phyloP scores from a whole-genome alignment of 2,888 invertebrate species.

The Protophormia terraenovae region DNA sequence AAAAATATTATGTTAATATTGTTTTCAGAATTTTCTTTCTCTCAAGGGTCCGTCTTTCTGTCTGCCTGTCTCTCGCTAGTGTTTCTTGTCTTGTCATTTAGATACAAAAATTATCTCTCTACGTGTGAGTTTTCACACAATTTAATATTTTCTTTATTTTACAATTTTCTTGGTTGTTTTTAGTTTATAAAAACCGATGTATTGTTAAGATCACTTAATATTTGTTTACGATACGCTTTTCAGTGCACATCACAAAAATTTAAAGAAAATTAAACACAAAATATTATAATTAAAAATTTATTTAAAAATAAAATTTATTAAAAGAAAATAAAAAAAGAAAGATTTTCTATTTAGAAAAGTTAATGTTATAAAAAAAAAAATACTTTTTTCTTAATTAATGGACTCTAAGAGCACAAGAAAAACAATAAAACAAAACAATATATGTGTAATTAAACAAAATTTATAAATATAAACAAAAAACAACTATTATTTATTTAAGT shows the following conservation, averaged over 20 bases:
- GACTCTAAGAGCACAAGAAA: background rate
- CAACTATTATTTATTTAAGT: conserved; percentile 33
- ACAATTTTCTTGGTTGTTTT: background rate
- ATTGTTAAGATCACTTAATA: conserved; percentile 59
- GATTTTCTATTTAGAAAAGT: background rate
- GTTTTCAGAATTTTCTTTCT: conserved; percentile 50
- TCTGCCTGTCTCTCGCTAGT: too few species aligned
- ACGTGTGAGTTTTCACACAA: conserved; percentile 40
- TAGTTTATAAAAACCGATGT: conserved; percentile 58
- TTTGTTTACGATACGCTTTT: conserved; percentile 63
- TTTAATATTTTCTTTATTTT: background rate
- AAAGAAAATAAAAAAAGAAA: background rate
- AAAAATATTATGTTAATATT: conserved; percentile 18
- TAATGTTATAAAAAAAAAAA: conserved; percentile 10
- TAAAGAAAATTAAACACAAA: background rate
- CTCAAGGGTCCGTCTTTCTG: conserved; percentile 22
- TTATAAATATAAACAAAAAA: conserved; percentile 25
- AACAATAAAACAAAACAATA: conserved; percentile 19
- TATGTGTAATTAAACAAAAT: conserved; percentile 32
- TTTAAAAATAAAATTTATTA: background rate
- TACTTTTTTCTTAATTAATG: conserved; percentile 12
- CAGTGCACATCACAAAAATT: conserved; percentile 44
- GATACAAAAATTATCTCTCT: conserved; percentile 12
- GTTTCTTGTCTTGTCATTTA: conserved; percentile 6
- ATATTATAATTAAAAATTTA: conserved; percentile 22